Base-by-base conservation (phyloP, 1,140 invertebrate species). In the Drosophila kanapiae region DNA sequence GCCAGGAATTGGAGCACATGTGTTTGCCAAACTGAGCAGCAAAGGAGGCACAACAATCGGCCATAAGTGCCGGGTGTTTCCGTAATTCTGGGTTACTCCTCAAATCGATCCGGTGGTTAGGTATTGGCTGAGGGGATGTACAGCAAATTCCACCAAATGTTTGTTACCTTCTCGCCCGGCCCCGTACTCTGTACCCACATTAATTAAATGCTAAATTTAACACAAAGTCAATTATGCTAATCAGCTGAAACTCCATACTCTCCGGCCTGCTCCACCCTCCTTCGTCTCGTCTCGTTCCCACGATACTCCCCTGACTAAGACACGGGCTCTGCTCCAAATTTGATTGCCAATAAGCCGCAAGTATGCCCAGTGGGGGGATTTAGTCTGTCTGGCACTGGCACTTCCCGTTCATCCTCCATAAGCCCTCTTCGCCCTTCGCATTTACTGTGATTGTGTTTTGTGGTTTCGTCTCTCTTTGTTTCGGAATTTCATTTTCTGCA, bases 201-300 rank as follows among this genome's bases (percentile, higher is more conserved):
- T 87, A 87, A 88, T 87, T 87, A 87, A 88, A 87, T 75, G 84
- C 84, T 87, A 90, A 87, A 87, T 87, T 90, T 87, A 87, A 87
- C 85, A 71, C 80, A 80, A 71, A 90, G 85, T 87, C 80, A 90
- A 90, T 87, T 87, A 87, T 87, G 84, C 85, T 87, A 87, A 87
- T 80, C 84, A 87, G 80, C 56, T 64, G 64, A 71, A 57, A 70
- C 63, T 47, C 47, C 18, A 16, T 11, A 13, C 60, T 45, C 49
- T n/a, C 4, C 11, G 13, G 45, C 23, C 29, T 31, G n/a, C 4
- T 10, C 16, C 45, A 23, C 35, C 60, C 29, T 33, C 9, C 3
- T 37, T 16, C 29, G 9, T 10, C n/a, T 48, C 23, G 47, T 38
- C 43, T 38, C 63, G 31, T 64, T 53, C 37, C 38, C 37, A 31